These are phyloP conservation scores for Ochotona princeps DNA, from an alignment of 2,113 vertebrate genomes.

Conservation along the genomic window DNA sequence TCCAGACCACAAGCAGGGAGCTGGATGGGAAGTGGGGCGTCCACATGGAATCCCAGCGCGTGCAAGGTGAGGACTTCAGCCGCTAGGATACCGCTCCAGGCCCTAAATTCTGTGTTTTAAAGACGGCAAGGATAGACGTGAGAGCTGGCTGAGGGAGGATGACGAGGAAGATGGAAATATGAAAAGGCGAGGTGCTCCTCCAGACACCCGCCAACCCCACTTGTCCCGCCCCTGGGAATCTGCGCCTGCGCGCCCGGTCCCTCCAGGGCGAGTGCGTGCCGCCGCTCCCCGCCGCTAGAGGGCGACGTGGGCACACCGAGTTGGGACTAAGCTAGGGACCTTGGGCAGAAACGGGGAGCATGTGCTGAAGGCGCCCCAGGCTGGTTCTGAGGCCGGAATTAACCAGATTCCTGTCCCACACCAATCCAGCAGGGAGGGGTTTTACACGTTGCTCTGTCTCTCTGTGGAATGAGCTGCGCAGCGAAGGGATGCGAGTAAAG, in stretches of 20 bases:
- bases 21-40: too few species aligned
- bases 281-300: conserved; percentile 41
- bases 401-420: neutral
- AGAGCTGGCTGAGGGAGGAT: neutral
- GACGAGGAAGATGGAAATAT: neutral
- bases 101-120: neutral
- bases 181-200: neutral
- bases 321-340: too few species aligned
- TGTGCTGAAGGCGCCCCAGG: too few species aligned
- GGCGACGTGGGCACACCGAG: neutral
- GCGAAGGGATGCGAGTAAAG: neutral
- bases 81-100: too few species aligned
- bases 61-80: too few species aligned
- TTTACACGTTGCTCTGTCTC: neutral
- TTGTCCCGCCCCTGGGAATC: neutral
- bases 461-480: neutral
- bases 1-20: too few species aligned
- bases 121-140: neutral
- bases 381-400: neutral
- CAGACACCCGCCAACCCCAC: neutral
- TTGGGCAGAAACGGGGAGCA: too few species aligned
- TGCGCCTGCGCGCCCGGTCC: accelerated
- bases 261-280: accelerated
- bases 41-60: too few species aligned
- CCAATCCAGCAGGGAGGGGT: neutral